Conservation (phyloP, 2,888 invertebrate species). For the Sericinus montela region DNA sequence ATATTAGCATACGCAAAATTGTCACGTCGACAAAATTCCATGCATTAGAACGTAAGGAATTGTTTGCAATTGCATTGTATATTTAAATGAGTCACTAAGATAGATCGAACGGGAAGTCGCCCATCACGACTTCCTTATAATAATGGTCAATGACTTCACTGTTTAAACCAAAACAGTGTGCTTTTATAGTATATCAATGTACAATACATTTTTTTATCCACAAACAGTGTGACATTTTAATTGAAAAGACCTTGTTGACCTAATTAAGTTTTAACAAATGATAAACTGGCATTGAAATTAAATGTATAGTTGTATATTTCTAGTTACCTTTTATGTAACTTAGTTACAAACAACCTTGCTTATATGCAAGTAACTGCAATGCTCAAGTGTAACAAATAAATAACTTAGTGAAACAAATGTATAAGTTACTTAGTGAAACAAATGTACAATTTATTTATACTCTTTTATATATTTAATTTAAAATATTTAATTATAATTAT, state of each 20-base stretch:
- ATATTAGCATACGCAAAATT: slow-evolving; percentile 20
- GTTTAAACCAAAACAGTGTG: slow-evolving; percentile 44
- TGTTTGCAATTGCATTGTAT: slow-evolving; percentile 30
- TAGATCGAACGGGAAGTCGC: slow-evolving; percentile 69
- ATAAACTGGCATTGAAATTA: slow-evolving; percentile 23
- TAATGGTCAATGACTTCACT: slow-evolving; percentile 66
- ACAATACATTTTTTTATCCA: slow-evolving; percentile 13
- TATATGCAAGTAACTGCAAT: slow-evolving; percentile 8
- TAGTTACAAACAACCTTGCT: slow-evolving; percentile 13
- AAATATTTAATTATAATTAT: too few relatives aligned
- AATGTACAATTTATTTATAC: too few relatives aligned
- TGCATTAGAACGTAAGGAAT: slow-evolving; percentile 26
- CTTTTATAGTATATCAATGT: slow-evolving; percentile 23
- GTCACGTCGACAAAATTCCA: slow-evolving; percentile 34
- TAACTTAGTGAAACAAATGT: too few relatives aligned
- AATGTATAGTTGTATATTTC: slow-evolving; percentile 5
- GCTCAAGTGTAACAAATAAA: neutral
- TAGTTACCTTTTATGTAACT: slow-evolving; percentile 15
- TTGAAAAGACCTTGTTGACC: slow-evolving; percentile 24
- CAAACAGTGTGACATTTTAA: slow-evolving; percentile 6
- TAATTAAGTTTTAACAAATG: slow-evolving; percentile 17
- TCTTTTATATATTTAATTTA: too few relatives aligned
- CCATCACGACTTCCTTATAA: slow-evolving; percentile 36
- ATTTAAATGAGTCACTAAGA: slow-evolving; percentile 57
- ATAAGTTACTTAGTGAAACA: too few relatives aligned